These are phyloP conservation scores for Nephila pilipes DNA, from an alignment of 1,140 invertebrate genomes.

Conservation along the genomic window DNA sequence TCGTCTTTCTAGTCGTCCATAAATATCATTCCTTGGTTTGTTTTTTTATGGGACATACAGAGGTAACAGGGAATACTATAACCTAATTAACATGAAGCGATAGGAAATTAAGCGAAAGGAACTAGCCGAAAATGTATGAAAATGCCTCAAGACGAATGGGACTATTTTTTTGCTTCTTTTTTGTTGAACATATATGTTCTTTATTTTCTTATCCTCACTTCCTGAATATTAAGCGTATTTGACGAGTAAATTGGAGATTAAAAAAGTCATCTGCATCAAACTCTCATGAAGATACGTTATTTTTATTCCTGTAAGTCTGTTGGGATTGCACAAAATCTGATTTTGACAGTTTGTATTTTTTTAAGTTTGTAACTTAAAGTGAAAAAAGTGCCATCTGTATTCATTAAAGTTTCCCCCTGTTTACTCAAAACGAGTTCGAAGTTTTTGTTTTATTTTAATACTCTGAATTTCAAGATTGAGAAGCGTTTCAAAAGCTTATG, in stretches of 20 bases:
- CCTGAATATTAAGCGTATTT: slow-evolving; percentile 26
- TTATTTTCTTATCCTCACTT: background rate
- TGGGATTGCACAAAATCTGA: slow-evolving; percentile 10
- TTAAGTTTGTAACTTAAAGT: background rate
- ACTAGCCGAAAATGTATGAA: background rate
- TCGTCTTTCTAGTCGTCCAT: background rate
- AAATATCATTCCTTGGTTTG: slow-evolving; percentile 32
- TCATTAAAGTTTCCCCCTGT: background rate
- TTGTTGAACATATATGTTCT: background rate
- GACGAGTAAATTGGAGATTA: slow-evolving; percentile 31
- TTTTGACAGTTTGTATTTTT: slow-evolving; percentile 38
- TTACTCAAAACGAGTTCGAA: background rate
- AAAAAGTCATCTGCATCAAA: slow-evolving; percentile 10
- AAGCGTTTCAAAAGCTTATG: background rate
- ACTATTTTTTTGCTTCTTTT: background rate
- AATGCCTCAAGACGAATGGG: slow-evolving; percentile 30
- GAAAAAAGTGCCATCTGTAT: background rate
- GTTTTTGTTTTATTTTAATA: background rate
- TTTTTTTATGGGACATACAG: background rate
- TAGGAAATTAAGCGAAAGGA: background rate
- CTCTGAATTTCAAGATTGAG: background rate
- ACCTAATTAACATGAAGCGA: slow-evolving; percentile 10
- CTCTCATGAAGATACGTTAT: background rate
- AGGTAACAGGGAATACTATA: slow-evolving; percentile 1
- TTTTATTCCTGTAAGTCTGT: background rate